phyloP scores from a whole-genome alignment of 2,113 vertebrate species.

The Clarias batrachus region DNA sequence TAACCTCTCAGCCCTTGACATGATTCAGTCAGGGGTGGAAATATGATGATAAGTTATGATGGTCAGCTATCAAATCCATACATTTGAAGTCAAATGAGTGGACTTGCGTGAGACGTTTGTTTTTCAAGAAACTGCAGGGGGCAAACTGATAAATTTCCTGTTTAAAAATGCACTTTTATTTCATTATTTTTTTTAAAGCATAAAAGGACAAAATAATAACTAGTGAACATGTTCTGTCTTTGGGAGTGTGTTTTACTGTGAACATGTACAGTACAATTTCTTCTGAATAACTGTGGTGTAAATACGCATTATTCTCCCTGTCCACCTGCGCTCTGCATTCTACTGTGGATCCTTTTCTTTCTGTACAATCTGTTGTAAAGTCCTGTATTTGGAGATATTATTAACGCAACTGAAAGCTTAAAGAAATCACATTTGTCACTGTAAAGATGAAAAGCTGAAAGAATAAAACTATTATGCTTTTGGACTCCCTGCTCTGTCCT shows the following conservation, averaged over 20 bases:
- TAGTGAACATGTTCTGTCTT: background rate
- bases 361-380: constrained; percentile 53
- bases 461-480: constrained; percentile 72
- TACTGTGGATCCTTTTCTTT: constrained; percentile 52
- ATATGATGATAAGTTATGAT: background rate
- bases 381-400: constrained; percentile 58
- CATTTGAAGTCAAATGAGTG: background rate
- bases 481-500: constrained; percentile 63
- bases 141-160: background rate
- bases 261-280: constrained; percentile 9
- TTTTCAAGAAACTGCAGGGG: background rate
- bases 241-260: constrained; percentile 1
- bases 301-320: constrained; percentile 33
- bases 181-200: too few species aligned
- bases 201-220: background rate
- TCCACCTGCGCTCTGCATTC: constrained; percentile 47
- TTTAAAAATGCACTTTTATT: background rate
- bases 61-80: background rate
- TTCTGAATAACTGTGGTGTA: constrained; percentile 43
- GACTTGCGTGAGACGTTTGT: background rate
- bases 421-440: constrained; percentile 69
- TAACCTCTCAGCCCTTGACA: background rate
- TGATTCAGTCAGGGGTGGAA: background rate
- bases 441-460: constrained; percentile 71
- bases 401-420: constrained; percentile 66